A percentile compares a stretch with the other conserved stretches of the same genome.
phyloP scores from a whole-genome alignment of 2,797 vertebrate species.

The Bothrops alternatus region DNA sequence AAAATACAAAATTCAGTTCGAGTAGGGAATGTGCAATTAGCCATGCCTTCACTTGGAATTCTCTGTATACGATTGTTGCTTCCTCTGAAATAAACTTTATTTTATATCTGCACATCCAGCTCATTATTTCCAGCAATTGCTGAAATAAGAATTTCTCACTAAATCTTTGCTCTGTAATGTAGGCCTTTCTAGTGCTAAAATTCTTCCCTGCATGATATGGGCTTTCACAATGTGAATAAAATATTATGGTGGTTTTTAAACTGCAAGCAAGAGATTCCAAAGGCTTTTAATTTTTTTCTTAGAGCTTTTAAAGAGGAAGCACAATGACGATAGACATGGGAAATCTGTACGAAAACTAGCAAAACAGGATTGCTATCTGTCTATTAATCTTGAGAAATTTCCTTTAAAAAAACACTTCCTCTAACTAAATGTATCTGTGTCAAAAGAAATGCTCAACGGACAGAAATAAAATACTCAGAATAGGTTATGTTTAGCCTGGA shows the following conservation, averaged over 20 bases:
- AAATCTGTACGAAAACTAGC: background rate
- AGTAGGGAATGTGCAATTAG: background rate
- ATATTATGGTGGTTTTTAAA: background rate
- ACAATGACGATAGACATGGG: background rate
- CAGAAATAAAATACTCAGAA: background rate
- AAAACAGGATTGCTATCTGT: background rate
- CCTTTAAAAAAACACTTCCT: background rate
- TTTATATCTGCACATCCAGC: background rate
- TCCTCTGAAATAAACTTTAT: background rate
- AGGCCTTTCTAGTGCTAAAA: background rate
- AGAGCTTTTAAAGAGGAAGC: background rate
- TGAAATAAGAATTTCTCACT: background rate
- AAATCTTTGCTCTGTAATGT: background rate
- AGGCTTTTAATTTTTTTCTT: background rate
- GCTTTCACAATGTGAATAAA: background rate
- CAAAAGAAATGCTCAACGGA: background rate
- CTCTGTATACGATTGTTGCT: background rate
- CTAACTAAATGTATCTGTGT: background rate
- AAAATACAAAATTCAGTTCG: background rate
- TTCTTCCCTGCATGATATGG: background rate
- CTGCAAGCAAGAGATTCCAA: background rate
- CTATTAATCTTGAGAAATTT: background rate
- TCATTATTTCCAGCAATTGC: background rate
- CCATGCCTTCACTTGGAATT: background rate
- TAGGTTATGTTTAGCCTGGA: background rate